Conservation (phyloP, 2,888 invertebrate genomes). For the Sphaerophoria taeniata region DNA sequence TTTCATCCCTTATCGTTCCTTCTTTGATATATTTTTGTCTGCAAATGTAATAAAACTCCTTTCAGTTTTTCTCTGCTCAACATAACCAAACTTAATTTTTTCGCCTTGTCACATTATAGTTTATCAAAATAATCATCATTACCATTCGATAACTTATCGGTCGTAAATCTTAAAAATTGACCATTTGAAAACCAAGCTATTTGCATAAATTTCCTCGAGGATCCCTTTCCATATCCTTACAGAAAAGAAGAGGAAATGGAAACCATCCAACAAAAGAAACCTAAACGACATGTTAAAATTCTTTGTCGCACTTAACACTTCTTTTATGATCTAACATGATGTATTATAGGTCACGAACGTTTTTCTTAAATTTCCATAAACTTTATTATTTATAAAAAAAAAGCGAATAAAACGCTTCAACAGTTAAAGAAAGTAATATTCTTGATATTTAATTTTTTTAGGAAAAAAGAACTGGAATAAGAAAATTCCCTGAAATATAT, state of each 20-base stretch:
- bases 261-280: neutral
- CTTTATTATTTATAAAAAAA: conserved; percentile 41
- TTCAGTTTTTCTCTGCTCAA: too few relatives aligned
- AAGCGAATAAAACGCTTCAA: conserved; percentile 24
- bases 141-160: too few relatives aligned
- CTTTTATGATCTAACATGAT: neutral
- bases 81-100: too few relatives aligned
- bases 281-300: conserved; percentile 4
- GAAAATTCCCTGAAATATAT: conserved; percentile 10
- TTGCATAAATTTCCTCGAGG: neutral
- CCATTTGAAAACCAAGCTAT: neutral
- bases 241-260: neutral
- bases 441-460: conserved; percentile 22
- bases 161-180: neutral
- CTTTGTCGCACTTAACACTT: conserved; percentile 1
- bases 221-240: neutral
- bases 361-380: conserved; percentile 17
- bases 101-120: too few relatives aligned
- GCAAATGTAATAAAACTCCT: too few relatives aligned
- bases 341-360: neutral
- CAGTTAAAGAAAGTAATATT: conserved; percentile 27
- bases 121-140: too few relatives aligned
- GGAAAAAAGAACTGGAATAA: neutral
- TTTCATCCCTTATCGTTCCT: too few relatives aligned
- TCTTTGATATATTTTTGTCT: too few relatives aligned